Percentiles rank a stretch among this genome's conserved stretches.
phyloP scores from a whole-genome alignment of 2,797 vertebrate species.

The Pygocentrus nattereri region DNA sequence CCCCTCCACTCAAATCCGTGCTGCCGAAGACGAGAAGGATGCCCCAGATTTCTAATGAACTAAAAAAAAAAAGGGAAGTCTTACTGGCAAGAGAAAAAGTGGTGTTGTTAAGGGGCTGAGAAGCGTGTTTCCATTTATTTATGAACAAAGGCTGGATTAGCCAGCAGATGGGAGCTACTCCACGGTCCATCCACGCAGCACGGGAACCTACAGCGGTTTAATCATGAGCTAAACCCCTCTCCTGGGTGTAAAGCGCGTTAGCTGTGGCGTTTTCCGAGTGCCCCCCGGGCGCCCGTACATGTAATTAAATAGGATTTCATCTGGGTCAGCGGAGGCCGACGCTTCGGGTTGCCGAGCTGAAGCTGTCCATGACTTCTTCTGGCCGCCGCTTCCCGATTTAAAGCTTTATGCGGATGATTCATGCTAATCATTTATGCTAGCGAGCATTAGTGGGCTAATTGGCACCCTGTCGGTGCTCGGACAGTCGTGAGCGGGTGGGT shows the following conservation, averaged over 20 bases:
- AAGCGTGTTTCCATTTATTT: conserved; percentile 3
- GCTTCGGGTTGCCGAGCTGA: not conserved
- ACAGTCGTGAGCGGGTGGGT: conserved; percentile 10
- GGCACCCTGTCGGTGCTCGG: conserved; percentile 29
- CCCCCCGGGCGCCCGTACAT: conserved; percentile 13
- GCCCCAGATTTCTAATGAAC: conserved; percentile 54
- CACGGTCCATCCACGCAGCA: not conserved
- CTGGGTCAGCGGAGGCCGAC: conserved; percentile 21
- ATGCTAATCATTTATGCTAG: conserved; percentile 35
- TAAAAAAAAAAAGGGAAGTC: conserved; percentile 15
- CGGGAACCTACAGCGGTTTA: not conserved
- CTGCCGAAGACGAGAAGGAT: conserved; percentile 20
- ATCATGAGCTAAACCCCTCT: conserved; percentile 38
- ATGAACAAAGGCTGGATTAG: conserved; percentile 23
- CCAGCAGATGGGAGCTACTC: not conserved
- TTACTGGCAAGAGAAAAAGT: conserved; percentile 3
- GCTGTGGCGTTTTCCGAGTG: conserved; percentile 2
- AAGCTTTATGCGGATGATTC: conserved; percentile 43
- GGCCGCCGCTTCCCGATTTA: conserved; percentile 3
- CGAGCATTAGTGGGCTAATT: conserved; percentile 35
- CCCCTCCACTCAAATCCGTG: conserved; percentile 10
- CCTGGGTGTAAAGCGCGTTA: not conserved
- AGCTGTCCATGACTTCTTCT: not conserved
- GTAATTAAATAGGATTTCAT: conserved; percentile 52
- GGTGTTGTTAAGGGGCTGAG: not conserved